A percentile compares a stretch with the other conserved stretches of the same genome.
phyloP scores from a whole-genome alignment of 2,888 invertebrate species.

The Protonemura montana region DNA sequence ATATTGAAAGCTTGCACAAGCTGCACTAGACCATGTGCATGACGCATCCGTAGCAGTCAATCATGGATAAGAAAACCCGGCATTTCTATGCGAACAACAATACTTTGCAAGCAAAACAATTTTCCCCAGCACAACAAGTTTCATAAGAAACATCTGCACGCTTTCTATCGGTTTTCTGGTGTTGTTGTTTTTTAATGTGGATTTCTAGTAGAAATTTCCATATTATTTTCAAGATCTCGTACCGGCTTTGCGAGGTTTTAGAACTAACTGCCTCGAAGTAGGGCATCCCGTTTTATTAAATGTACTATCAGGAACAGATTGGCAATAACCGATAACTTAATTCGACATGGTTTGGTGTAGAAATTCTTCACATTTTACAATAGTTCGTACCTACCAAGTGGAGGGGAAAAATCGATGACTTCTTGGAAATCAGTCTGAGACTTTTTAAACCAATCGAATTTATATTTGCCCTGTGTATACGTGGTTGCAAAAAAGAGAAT shows the following conservation, averaged over 20 bases:
- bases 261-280: background rate
- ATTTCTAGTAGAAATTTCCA: background rate
- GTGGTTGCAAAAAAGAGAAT: too few species aligned
- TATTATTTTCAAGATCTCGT: background rate
- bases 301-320: background rate
- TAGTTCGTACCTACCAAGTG: too few species aligned
- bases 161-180: background rate
- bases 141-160: background rate
- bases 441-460: too few species aligned
- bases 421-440: too few species aligned
- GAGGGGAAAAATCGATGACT: too few species aligned
- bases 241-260: background rate
- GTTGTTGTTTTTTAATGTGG: background rate
- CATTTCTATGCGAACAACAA: background rate
- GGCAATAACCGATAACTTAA: background rate
- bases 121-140: background rate
- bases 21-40: too few species aligned
- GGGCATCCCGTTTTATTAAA: background rate
- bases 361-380: too few species aligned
- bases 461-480: too few species aligned
- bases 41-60: background rate
- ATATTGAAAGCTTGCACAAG: too few species aligned
- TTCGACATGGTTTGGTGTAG: background rate
- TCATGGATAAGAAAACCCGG: background rate
- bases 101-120: background rate